Evolutionary conservation across 2,797 vertebrate genomes (phyloP), one percentile per base, ranked within the genome.

Genomic region (Distichodus sexfasciatus): DNA sequence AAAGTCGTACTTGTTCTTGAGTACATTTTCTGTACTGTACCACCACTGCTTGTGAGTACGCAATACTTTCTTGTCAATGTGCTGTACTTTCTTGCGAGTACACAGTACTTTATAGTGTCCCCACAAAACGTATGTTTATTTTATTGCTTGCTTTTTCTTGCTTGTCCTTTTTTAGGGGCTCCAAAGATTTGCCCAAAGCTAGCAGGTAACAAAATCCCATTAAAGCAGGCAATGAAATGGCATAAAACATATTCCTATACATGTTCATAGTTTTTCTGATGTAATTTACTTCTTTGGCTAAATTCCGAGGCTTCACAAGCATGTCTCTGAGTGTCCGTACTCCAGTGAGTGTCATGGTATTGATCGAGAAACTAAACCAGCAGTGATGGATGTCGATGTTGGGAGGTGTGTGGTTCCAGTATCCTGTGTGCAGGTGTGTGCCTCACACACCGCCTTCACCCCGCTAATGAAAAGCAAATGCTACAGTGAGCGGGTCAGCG

Each of bases 311-410:
- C 54, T 24, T 15, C 17, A 11, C 19, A 57, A 48, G 31, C 17
- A 33, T 31, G n/a, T 41, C 40, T 59, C 38, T 10, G 17, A n/a
- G 35, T 40, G 38, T 66, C 48, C 28, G 40, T 43, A 17, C 36
- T 38, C 26, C 21, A 48, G n/a, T 21, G 47, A 15, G 31, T 19
- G 9, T 61, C 44, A 36, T 9, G 19, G 46, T 71, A 65, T 72
- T 2, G n/a, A 60, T 75, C 55, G 38, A 3, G 31, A 69, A 61
- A 72, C 69, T 78, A 77, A 80, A 72, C n/a, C 21, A 63, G 6
- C 17, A 58, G 46, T 65, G 70, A 78, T 80, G 69, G 66, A 81
- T 80, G 64, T 12, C 47, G n/a, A 7, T 61, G 69, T 31, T 46
- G 46, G 21, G 31, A 17, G 62, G 54, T 76, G 69, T 28, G 63